Percentiles rank a stretch among this genome's conserved stretches.
phyloP scores from a whole-genome alignment of 2,797 vertebrate genomes.

The Eidolon dupreanum region DNA sequence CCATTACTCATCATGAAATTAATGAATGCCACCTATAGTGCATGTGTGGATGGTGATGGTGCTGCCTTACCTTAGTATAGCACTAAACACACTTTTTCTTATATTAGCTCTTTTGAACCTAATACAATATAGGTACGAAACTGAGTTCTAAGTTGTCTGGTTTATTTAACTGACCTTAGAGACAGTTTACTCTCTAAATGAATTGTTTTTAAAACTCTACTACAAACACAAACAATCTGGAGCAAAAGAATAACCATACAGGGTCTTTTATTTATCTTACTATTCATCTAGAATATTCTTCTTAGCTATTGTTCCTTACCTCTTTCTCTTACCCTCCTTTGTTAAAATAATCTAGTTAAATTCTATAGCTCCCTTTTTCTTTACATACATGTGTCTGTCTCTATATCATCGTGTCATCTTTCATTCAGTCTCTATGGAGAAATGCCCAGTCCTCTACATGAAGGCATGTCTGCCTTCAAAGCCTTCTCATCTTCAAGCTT shows the following conservation, averaged over 20 bases:
- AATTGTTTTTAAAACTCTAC: conserved; percentile 10
- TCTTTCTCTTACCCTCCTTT: background rate
- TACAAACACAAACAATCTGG: background rate
- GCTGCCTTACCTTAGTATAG: no score
- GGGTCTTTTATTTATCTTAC: background rate
- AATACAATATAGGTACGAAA: background rate
- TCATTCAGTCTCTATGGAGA: background rate
- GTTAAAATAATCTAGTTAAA: background rate
- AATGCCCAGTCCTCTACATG: background rate
- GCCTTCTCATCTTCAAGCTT: background rate
- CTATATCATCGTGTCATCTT: fast-evolving
- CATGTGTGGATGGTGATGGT: background rate
- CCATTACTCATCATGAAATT: background rate
- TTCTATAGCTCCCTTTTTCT: background rate
- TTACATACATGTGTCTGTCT: background rate
- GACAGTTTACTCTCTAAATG: background rate
- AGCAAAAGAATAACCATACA: background rate
- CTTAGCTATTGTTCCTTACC: background rate
- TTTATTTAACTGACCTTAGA: background rate
- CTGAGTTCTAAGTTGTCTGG: background rate
- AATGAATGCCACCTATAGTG: no score
- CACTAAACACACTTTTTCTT: no score
- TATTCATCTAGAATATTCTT: background rate
- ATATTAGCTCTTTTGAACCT: background rate
- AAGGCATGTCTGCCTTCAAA: background rate